Evolutionary conservation across 1,140 invertebrate species (phyloP), one percentile per base, ranked within the genome.

Genomic region (Trichoplusia ni): DNA sequence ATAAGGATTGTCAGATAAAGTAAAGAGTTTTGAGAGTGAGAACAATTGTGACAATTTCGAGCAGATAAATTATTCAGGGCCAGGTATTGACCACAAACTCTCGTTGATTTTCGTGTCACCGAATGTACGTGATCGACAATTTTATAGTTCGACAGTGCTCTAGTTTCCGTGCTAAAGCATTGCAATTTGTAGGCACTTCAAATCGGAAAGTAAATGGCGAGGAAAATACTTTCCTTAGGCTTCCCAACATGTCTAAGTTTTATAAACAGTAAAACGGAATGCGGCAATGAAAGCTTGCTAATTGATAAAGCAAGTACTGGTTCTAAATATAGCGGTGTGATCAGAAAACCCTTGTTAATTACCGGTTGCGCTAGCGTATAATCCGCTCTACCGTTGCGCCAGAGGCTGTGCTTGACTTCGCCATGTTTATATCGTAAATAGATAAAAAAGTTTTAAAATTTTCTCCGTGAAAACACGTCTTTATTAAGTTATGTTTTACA

Each of bases 91-190:
- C 68, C 60, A 73, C 65, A 76, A 67, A 67, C 4, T 46, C 13
- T 21, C 23, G 23, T 18, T 5, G 54, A 38, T 61, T 79, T 78
- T 75, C 54, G 65, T 75, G 73, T 75, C 75, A 67, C 51, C 46
- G 51, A 18, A 40, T 33, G 69, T 70, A 82, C 80, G 84, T 83
- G 81, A 59, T 71, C 65, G 16, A 66, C 33, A 66, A 67, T 14
- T 76, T 76, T 54, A n/a, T n/a, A n/a, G n/a, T n/a, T n/a, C n/a
- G n/a, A n/a, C n/a, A n/a, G n/a, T n/a, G n/a, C n/a, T n/a, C n/a
- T n/a, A n/a, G n/a, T n/a, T n/a, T n/a, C n/a, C n/a, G 37, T 54
- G 67, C 29, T 63, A 69, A 67, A 58, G 64, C 14, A 64, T 56
- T 54, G 59, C 40, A 63, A 67, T 67, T 64, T 69, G 29, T 58